A percentile compares a stretch with the other conserved stretches of the same genome.
Conservation (phyloP, 1,140 invertebrate genomes). For the Cydia fagiglandana region DNA sequence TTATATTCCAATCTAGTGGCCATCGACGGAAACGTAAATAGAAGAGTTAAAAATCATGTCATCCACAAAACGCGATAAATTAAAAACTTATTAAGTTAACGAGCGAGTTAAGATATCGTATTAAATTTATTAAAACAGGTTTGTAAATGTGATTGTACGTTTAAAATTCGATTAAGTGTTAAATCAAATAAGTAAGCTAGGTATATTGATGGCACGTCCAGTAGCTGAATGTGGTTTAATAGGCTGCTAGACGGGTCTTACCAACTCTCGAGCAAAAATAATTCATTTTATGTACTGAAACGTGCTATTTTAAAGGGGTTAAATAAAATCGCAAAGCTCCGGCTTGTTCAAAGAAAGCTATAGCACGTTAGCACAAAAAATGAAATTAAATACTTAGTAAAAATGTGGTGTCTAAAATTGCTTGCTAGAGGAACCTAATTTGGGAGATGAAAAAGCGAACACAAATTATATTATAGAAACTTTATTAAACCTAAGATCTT, state of each 20-base stretch:
- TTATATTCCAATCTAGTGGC: background rate
- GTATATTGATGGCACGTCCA: too few relatives aligned
- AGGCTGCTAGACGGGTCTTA: background rate
- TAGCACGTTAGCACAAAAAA: too few relatives aligned
- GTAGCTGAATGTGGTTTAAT: background rate
- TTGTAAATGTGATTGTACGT: conserved; percentile 1
- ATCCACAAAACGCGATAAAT: conserved; percentile 13
- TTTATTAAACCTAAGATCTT: too few relatives aligned
- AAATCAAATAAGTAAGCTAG: background rate
- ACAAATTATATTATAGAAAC: too few relatives aligned
- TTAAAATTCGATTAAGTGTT: conserved; percentile 25
- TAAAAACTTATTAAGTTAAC: conserved; percentile 28
- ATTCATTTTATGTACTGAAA: background rate
- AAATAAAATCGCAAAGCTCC: too few relatives aligned
- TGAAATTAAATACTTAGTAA: too few relatives aligned
- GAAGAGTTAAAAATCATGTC: background rate
- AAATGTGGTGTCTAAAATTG: too few relatives aligned
- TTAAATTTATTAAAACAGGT: conserved; percentile 3
- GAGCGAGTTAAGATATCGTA: conserved; percentile 1
- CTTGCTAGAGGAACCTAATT: too few relatives aligned
- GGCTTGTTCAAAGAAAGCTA: too few relatives aligned
- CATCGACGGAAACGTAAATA: background rate
- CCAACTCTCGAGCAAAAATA: background rate
- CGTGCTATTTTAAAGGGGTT: too few relatives aligned
- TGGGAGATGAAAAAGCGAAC: too few relatives aligned